A percentile compares a stretch with the other conserved stretches of the same genome.
Conservation (phyloP, 2,113 vertebrate genomes). For the Entomyzon cyanotis region DNA sequence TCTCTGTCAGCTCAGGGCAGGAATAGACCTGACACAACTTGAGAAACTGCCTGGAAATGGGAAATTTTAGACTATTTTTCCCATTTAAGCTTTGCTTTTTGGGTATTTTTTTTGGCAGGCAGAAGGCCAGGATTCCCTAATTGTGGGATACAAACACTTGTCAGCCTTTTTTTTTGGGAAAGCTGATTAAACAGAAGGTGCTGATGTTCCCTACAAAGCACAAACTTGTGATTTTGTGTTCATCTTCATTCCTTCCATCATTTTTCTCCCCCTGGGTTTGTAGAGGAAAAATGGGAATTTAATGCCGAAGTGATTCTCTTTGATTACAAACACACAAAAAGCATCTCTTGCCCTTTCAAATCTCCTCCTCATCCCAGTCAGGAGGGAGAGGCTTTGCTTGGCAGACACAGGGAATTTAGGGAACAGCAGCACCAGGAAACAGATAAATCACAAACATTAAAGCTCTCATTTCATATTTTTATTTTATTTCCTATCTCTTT, state of each 20-base stretch:
- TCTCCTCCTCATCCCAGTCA: background rate
- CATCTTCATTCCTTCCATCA: background rate
- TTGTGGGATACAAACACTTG: background rate
- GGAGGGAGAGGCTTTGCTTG: background rate
- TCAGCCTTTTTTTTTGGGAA: background rate
- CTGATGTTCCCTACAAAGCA: background rate
- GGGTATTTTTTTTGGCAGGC: background rate
- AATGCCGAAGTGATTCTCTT: background rate
- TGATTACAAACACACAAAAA: background rate
- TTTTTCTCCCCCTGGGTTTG: background rate
- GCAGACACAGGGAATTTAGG: background rate
- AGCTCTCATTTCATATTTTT: background rate
- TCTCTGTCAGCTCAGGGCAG: fast-evolving
- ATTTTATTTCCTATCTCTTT: background rate
- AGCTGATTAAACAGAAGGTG: background rate
- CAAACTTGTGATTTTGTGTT: background rate
- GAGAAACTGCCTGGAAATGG: background rate
- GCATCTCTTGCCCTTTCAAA: background rate
- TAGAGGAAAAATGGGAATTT: background rate
- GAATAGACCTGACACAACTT: background rate
- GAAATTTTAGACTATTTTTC: background rate
- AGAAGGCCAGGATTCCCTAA: background rate
- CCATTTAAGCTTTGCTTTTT: no score
- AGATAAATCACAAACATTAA: background rate
- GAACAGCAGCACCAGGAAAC: background rate